Percentiles rank a stretch among this genome's conserved stretches.
Conservation (phyloP, 2,113 vertebrate species). For the Arothron firmamentum region DNA sequence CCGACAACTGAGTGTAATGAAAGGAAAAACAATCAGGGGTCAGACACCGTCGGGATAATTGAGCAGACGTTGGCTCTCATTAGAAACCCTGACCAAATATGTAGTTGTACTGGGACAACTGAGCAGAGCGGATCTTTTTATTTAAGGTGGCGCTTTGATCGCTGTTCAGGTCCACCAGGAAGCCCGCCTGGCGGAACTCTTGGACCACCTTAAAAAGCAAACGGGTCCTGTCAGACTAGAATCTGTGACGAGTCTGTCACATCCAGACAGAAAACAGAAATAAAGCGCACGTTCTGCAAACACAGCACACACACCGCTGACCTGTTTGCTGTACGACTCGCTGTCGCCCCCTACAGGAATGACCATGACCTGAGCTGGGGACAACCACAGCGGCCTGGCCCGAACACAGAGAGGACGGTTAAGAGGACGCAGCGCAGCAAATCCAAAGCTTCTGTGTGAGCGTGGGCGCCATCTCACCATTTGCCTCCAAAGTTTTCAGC, state of each 20-base stretch:
- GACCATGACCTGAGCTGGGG: conserved; percentile 83
- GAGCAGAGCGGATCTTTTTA: conserved; percentile 85
- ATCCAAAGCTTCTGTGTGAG: background rate
- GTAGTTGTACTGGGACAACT: conserved; percentile 88
- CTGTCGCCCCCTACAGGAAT: conserved; percentile 78
- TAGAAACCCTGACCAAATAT: conserved; percentile 79
- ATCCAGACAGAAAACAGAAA: background rate
- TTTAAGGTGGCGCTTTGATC: conserved; percentile 80
- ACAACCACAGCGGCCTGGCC: conserved; percentile 87
- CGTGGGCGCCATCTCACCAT: conserved; percentile 74
- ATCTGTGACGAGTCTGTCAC: conserved; percentile 11
- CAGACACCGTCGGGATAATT: too few species aligned
- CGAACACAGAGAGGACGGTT: background rate
- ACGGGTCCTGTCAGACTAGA: conserved; percentile 9
- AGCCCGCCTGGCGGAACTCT: conserved; percentile 72
- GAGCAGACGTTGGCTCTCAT: background rate
- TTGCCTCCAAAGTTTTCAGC: conserved; percentile 85
- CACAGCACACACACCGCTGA: conserved; percentile 52
- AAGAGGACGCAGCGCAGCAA: background rate
- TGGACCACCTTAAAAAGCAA: conserved; percentile 72
- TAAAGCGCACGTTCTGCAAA: background rate
- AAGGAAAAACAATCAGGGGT: too few species aligned
- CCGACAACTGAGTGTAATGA: conserved; percentile 76
- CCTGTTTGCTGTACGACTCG: conserved; percentile 79
- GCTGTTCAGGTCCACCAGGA: conserved; percentile 74